Base-by-base conservation (phyloP, 53 echinoderm and acorn worm genomes). In the Echinometra lucunter region DNA sequence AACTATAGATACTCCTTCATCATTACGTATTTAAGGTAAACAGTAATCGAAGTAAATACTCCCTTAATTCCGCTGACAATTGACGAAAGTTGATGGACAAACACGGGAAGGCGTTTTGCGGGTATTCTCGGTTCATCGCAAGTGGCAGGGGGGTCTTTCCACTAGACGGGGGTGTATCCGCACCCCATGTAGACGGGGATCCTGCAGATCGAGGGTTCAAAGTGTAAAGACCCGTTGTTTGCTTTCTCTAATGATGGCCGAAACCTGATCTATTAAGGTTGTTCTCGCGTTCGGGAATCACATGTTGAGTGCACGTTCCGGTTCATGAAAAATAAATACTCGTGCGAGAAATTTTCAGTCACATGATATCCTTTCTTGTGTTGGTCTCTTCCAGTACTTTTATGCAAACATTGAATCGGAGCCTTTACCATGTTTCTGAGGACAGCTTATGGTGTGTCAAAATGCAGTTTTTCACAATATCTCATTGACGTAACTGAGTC, bases 41-140 rank as follows among this genome's bases (percentile, higher is more conserved):
- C 85, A 83, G 27, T n/a, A 83, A 45, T 47, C 45, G 49, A 49
- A n/a, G 10, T 47, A 49, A 47, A 83, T 83, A 49, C 85, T 47
- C n/a, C 23, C 85, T 49, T 25, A 83, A 83, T 83, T 83, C 85
- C 85, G 16, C 27, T 82, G 82, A 19, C 44, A 82, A 82, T 82
- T 32, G 44, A 82, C 23, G 82, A 27, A 42, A 35, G 42, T 44
- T 37, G 40, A 82, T 82, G 44, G 45, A 44, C 23, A 82, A 82
- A 82, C 44, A 44, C 35, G 15, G 85, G n/a, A 28, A 19, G 19
- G 38, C 0, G n/a, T n/a, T n/a, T n/a, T n/a, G n/a, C n/a, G n/a
- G n/a, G n/a, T n/a, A n/a, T n/a, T n/a, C n/a, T n/a, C n/a, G n/a
- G n/a, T n/a, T n/a, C n/a, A n/a, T n/a, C n/a, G n/a, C n/a, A n/a